phyloP scores from a whole-genome alignment of 2,113 vertebrate species.

The Sminthopsis crassicaudata region DNA sequence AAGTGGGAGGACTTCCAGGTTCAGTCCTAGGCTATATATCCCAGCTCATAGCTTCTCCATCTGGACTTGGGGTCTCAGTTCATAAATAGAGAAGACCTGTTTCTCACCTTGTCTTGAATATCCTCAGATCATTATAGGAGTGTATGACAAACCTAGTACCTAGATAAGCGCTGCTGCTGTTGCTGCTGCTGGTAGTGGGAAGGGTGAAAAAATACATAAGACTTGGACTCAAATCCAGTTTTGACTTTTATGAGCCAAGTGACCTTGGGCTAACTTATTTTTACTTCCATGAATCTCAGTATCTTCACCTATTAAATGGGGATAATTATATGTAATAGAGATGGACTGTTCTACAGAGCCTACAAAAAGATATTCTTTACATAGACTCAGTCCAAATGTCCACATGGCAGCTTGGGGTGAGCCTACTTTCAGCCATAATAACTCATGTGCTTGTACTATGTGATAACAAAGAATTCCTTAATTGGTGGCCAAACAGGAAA shows the following conservation, averaged over 20 bases:
- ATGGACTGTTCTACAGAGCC: background rate
- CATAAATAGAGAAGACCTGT: background rate
- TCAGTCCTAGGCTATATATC: background rate
- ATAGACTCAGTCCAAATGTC: background rate
- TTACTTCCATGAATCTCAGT: background rate
- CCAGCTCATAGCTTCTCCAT: background rate
- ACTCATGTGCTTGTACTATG: background rate
- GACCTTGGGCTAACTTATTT: background rate
- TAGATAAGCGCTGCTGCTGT: background rate
- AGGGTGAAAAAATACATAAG: background rate
- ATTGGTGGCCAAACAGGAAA: background rate
- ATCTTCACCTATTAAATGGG: background rate
- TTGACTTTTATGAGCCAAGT: background rate
- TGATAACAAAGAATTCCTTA: background rate
- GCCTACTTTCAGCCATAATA: background rate
- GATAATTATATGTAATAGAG: background rate
- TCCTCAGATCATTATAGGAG: background rate
- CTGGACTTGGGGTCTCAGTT: background rate
- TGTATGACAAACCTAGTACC: background rate
- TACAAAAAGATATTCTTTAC: background rate
- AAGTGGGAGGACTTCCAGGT: background rate
- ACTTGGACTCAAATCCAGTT: background rate
- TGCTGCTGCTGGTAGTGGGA: background rate
- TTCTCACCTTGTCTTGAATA: background rate
- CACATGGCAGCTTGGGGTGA: background rate